Evolutionary conservation across 2,888 invertebrate species (phyloP), one percentile per base, ranked within the genome.

Genomic region (Mesorhabditis spiculigera): DNA sequence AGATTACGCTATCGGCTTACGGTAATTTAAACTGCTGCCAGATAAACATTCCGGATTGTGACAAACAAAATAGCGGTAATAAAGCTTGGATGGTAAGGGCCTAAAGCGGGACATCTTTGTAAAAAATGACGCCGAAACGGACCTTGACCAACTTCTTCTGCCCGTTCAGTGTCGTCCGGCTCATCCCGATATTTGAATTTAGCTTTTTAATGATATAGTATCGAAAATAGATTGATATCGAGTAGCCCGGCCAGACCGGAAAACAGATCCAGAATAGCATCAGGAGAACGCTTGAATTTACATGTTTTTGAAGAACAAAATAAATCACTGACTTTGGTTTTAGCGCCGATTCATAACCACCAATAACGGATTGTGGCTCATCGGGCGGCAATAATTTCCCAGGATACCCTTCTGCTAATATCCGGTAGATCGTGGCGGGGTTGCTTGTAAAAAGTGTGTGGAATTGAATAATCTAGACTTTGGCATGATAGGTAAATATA

Each of bases 91-190:
- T 50, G 58, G 58, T 50, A 13, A 50, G n/a, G n/a, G 58, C 58
- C 58, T 50, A 50, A 50, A 50, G 28, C 28, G 3, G 28, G 28
- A 28, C 28, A 1, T 28, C 28, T 28, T n/a, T 28, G 28, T 28
- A 28, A 28, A 28, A 28, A 28, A 28, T 28, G 28, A 28, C 28
- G 28, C 28, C 1, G 28, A 28, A 28, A 28, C 28, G 10, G 10
- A 50, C 58, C 58, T 50, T 50, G 10, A 50, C 58, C 58, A 50
- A n/a, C 58, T 50, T 50, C 58, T 50, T 50, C n/a, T 50, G 58
- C n/a, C 10, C 58, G n/a, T 50, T n/a, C n/a, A 13, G 8, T 50
- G 58, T 50, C 58, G 8, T 50, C 8, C n/a, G 8, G n/a, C 58
- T 50, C 58, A 50, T 28, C 28, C 28, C n/a, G 10, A n/a, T 10